These are phyloP conservation scores for Melanaphis sacchari DNA, from an alignment of 1,140 invertebrate species.

Conservation along the genomic window DNA sequence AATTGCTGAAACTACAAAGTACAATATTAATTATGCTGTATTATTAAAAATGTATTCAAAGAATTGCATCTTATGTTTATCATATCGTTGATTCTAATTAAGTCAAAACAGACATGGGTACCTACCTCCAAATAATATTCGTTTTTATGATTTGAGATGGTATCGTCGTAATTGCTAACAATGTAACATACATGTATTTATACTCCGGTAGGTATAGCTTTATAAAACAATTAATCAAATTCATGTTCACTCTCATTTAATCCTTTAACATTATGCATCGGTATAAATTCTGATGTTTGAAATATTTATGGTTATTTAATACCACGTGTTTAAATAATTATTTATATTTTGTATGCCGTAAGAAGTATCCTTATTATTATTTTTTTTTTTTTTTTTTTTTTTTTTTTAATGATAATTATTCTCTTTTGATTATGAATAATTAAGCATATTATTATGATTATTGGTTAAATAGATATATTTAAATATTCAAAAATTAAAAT, in stretches of 20 bases:
- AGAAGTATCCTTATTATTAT: not conserved
- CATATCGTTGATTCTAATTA: not conserved
- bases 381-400: no score
- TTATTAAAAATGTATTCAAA: not conserved
- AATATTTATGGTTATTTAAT: not conserved
- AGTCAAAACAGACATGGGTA: no score
- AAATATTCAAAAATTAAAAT: not conserved
- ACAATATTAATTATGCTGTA: not conserved
- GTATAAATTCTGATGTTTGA: constrained; percentile 13
- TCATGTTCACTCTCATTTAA: not conserved
- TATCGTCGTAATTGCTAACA: not conserved
- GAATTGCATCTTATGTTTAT: not conserved
- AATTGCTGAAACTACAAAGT: not conserved
- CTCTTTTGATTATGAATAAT: not conserved
- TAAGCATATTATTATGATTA: not conserved
- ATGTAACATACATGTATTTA: not conserved
- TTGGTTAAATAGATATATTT: no score
- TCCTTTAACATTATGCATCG: not conserved
- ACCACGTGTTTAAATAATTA: not conserved
- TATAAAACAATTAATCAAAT: not conserved
- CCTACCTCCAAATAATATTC: not conserved
- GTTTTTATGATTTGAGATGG: not conserved
- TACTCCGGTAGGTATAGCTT: not conserved
- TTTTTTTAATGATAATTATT: not conserved
- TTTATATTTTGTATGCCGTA: not conserved